These are phyloP conservation scores for Papilio polytes DNA, from an alignment of 1,140 invertebrate species.

Conservation along the genomic window DNA sequence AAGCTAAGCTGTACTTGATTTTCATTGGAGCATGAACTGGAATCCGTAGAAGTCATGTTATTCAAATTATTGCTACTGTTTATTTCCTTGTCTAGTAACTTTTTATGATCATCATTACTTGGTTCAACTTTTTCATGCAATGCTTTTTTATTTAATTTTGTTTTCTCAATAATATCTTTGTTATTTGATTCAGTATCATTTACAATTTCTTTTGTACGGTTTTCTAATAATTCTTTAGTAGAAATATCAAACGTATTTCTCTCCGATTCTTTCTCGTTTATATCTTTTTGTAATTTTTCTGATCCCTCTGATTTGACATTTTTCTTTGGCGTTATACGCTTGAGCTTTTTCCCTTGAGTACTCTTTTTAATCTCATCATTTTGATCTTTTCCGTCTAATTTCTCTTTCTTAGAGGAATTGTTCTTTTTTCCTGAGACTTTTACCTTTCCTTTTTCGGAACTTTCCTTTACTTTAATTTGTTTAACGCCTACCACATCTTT, in stretches of 20 bases:
- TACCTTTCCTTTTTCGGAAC: neutral
- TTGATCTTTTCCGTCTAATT: neutral
- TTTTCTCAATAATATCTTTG: neutral
- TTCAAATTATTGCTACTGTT: neutral
- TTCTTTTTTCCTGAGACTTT: neutral
- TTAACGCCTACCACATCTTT: neutral
- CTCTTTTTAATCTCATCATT: neutral
- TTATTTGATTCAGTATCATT: neutral
- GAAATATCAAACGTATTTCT: neutral
- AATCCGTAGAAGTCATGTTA: neutral
- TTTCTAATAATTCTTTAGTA: neutral
- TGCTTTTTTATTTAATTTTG: neutral
- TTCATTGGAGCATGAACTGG: neutral
- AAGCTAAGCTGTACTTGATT: neutral
- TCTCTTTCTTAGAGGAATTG: neutral
- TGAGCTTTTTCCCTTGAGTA: neutral
- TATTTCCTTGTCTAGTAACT: neutral
- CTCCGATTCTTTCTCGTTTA: neutral
- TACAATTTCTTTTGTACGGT: neutral
- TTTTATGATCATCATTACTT: neutral
- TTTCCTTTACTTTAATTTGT: constrained; percentile 1
- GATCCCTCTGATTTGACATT: constrained; percentile 1
- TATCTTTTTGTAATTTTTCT: constrained; percentile 3
- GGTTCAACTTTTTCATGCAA: neutral
- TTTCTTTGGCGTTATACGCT: constrained; percentile 9